Evolutionary conservation across 2,888 invertebrate genomes (phyloP), one percentile per base, ranked within the genome.

Genomic region (Empis livida): DNA sequence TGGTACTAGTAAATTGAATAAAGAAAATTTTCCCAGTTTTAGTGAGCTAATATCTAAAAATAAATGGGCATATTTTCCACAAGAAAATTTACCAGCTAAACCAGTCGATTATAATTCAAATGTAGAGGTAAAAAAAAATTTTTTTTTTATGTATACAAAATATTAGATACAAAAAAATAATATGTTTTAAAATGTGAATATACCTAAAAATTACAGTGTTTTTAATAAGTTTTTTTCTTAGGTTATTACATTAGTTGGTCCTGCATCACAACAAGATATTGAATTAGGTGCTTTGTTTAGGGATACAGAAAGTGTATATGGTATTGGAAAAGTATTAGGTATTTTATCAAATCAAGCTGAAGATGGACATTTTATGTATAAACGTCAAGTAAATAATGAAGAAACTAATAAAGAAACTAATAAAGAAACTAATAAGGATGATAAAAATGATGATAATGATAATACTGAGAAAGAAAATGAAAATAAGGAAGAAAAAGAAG

Each of bases 61-160:
- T 55, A 65, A 67, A 13, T 73, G 70, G 61, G 61, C 75, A 47
- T 74, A 77, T 44, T 61, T 77, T 44, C 75, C 78, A 0, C 78
- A 78, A 56, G 74, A 74, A 55, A 73, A 71, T 49, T 59, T 78
- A 32, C 73, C 74, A 41, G 74, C 73, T 1, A 78, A 78, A 54
- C 78, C 78, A 0, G 75, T 75, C 57, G 75, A 76, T 54, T 72
- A 75, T 55, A 78, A 74, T 61, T 73, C 76, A 54, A 77, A 78
- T 60, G 76, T 78, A 17, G 76, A 78, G 73, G 78, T 68, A 47
- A 10, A 17, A 14, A 27, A 1, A 1, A 3, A 13, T 23, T 32
- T 35, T 32, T 42, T 43, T 11, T 23, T 45, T 39, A 35, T n/a
- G n/a, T n/a, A n/a, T n/a, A n/a, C n/a, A n/a, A n/a, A n/a, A n/a